Evolutionary conservation across 2,888 invertebrate genomes (phyloP).

Genomic region (Elegia similella): DNA sequence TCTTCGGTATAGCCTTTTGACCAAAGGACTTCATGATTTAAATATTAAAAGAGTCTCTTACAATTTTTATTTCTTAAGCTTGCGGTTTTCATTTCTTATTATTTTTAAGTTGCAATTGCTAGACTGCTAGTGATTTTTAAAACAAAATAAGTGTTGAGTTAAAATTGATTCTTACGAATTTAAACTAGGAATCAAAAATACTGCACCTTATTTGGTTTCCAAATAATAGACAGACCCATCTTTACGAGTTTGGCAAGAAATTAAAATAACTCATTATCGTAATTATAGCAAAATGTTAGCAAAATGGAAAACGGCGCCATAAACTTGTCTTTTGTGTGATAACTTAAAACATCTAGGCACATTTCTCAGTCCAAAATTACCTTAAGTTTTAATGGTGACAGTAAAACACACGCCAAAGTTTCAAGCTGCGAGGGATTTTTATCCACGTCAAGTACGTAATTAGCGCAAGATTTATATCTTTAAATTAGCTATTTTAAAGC

Average conservation of each 20-base stretch:
- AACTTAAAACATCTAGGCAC: conserved; percentile 5
- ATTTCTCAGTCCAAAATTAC: conserved; percentile 25
- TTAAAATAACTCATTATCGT: too few species aligned
- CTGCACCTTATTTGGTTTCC: too few species aligned
- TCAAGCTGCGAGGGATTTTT: conserved; percentile 44
- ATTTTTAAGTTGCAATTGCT: not conserved
- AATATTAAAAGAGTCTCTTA: conserved; percentile 9
- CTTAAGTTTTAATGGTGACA: conserved; percentile 43
- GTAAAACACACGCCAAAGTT: conserved; percentile 47
- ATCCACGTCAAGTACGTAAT: conserved; percentile 33
- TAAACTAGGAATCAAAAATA: too few species aligned
- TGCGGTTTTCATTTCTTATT: not conserved
- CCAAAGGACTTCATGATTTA: conserved; percentile 8
- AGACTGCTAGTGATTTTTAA: too few species aligned
- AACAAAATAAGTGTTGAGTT: too few species aligned
- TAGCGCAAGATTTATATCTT: conserved; percentile 1
- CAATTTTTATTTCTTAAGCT: not conserved
- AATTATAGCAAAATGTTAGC: not conserved
- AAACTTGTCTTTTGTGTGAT: conserved; percentile 8
- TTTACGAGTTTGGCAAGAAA: too few species aligned
- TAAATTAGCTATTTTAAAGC: conserved; percentile 54
- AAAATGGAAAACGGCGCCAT: not conserved
- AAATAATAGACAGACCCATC: too few species aligned
- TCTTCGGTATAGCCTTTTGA: conserved; percentile 7
- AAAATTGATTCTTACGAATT: too few species aligned